Conservation (phyloP, 2,888 invertebrate genomes). For the Ectropis crepuscularia region DNA sequence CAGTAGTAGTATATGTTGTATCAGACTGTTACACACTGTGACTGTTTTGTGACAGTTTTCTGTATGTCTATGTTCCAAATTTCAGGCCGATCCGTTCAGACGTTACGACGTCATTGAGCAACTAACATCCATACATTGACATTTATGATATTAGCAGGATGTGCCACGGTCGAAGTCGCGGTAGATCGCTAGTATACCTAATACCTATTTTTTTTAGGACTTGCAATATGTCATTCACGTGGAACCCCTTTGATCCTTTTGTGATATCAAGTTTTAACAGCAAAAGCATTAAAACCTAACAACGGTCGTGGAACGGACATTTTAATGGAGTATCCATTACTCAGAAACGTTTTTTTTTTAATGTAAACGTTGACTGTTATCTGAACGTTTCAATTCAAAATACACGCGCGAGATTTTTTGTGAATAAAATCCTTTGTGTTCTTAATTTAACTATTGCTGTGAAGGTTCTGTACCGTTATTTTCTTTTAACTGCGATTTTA, state of each 20-base stretch:
- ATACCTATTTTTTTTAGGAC: too few relatives aligned
- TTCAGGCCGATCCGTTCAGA: too few relatives aligned
- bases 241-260: slow-evolving; percentile 1
- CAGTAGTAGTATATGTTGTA: too few relatives aligned
- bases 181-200: too few relatives aligned
- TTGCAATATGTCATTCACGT: neutral
- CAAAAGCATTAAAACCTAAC: slow-evolving; percentile 4
- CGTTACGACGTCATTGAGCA: too few relatives aligned
- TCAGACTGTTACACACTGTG: too few relatives aligned
- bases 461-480: neutral
- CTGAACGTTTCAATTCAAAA: slow-evolving; percentile 21
- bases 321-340: slow-evolving; percentile 30
- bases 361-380: slow-evolving; percentile 21
- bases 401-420: slow-evolving; percentile 8
- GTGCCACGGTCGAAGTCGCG: too few relatives aligned
- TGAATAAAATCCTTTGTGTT: slow-evolving; percentile 2
- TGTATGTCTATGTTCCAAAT: too few relatives aligned
- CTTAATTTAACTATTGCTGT: neutral
- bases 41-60: too few relatives aligned
- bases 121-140: too few relatives aligned
- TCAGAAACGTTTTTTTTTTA: slow-evolving; percentile 11
- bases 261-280: neutral
- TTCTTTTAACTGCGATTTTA: neutral
- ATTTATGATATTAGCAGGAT: too few relatives aligned
- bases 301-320: slow-evolving; percentile 14